Conservation (phyloP, 2,888 invertebrate species). For the Tortricodes alternella region DNA sequence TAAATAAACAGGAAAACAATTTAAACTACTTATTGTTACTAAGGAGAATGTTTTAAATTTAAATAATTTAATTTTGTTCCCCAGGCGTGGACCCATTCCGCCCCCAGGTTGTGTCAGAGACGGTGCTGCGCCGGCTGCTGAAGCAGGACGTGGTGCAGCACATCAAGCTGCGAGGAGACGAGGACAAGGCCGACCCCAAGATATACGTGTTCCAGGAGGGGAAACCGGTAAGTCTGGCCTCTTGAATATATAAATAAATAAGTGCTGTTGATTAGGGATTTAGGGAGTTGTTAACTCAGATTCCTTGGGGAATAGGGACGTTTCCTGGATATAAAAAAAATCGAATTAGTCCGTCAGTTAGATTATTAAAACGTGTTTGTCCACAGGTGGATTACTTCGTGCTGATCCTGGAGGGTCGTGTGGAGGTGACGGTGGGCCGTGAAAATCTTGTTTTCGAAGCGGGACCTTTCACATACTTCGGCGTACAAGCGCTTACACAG, state of each 20-base stretch:
- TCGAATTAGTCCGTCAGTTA: no score
- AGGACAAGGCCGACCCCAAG: constrained; percentile 82
- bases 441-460: constrained; percentile 96
- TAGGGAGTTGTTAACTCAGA: neutral
- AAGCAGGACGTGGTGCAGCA: constrained; percentile 95
- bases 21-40: neutral
- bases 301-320: no score
- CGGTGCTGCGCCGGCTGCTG: constrained; percentile 93
- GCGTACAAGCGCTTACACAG: constrained; percentile 90
- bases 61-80: neutral
- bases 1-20: no score
- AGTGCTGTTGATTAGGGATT: no score
- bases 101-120: constrained; percentile 92
- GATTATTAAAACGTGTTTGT: no score
- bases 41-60: neutral
- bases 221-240: constrained; percentile 82
- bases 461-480: constrained; percentile 97
- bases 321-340: no score
- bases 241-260: no score
- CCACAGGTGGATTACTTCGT: constrained; percentile 92
- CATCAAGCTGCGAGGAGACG: constrained; percentile 89
- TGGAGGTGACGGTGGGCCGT: constrained; percentile 95
- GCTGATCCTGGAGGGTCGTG: constrained; percentile 95
- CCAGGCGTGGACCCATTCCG: constrained; percentile 95
- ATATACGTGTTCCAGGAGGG: constrained; percentile 91